These are phyloP conservation scores for Scarus forsteni DNA, from an alignment of 2,797 vertebrate species.

Conservation along the genomic window DNA sequence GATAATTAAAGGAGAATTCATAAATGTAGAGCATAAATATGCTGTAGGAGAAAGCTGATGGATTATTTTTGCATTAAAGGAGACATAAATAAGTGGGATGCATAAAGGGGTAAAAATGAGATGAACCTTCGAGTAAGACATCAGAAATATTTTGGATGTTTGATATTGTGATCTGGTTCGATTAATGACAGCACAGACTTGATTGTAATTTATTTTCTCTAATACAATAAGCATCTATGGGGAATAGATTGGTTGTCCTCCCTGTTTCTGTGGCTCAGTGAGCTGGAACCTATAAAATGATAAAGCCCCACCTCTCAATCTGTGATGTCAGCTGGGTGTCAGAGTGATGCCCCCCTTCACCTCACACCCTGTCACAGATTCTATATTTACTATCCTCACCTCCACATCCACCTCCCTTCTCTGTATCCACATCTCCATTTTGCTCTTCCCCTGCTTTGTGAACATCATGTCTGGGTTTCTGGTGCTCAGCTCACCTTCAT, in stretches of 20 bases:
- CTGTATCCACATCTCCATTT: slow-evolving; percentile 23
- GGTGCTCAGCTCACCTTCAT: slow-evolving; percentile 49
- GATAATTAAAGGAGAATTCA: slow-evolving; percentile 4
- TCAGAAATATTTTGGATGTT: not conserved
- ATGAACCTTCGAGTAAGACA: not conserved
- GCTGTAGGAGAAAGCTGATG: slow-evolving; percentile 5
- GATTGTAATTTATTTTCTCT: not conserved
- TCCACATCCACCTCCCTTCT: slow-evolving; percentile 6
- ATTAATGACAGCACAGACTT: not conserved
- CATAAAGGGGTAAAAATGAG: not conserved
- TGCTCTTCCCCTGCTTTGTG: slow-evolving; percentile 41
- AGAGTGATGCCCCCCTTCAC: not conserved
- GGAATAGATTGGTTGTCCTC: slow-evolving; percentile 13
- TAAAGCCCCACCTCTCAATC: slow-evolving; percentile 43
- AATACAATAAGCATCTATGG: slow-evolving; percentile 16
- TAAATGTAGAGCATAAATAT: not conserved
- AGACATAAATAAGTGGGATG: slow-evolving; percentile 1
- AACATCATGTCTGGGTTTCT: slow-evolving; percentile 50
- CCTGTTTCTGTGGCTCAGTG: slow-evolving; percentile 34
- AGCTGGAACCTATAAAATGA: slow-evolving; percentile 34
- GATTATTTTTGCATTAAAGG: slow-evolving; percentile 5
- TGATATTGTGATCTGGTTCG: slow-evolving; percentile 6
- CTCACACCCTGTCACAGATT: slow-evolving; percentile 5
- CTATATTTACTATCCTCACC: slow-evolving; percentile 43
- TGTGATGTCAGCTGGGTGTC: slow-evolving; percentile 32